Evolutionary conservation across 2,113 vertebrate genomes (phyloP).

Genomic region (Abramis brama): DNA sequence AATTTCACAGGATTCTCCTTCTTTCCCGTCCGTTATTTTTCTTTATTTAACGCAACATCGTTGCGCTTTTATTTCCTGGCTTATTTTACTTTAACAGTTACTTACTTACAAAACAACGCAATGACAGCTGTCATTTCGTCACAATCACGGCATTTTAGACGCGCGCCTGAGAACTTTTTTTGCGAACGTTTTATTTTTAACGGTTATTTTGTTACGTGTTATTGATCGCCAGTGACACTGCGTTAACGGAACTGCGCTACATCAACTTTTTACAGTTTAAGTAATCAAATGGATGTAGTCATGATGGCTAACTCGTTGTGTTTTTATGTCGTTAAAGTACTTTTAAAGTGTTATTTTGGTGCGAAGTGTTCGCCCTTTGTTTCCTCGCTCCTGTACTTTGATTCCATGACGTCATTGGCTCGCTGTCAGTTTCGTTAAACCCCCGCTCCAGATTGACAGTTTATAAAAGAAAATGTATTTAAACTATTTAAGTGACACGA

Average conservation of each 20-base stretch:
- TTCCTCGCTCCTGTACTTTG: constrained; percentile 69
- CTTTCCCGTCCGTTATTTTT: neutral
- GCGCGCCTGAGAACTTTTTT: neutral
- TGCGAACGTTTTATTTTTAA: neutral
- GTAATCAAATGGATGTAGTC: neutral
- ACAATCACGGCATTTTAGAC: neutral
- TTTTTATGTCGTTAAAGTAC: neutral
- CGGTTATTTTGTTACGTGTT: neutral
- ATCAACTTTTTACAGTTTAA: neutral
- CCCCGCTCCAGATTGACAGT: constrained; percentile 7
- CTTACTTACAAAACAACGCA: neutral
- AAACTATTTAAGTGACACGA: neutral
- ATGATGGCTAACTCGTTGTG: neutral
- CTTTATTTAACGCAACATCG: neutral
- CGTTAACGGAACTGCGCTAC: neutral
- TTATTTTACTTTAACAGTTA: neutral
- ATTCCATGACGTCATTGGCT: constrained; percentile 80
- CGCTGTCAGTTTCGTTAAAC: constrained; percentile 55
- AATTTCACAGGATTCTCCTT: neutral
- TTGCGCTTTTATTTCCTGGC: neutral
- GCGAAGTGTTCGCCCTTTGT: constrained; percentile 64
- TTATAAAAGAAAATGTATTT: neutral
- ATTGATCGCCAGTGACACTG: neutral
- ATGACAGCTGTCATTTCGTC: constrained; percentile 33
- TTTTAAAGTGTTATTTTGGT: neutral